A percentile compares a stretch with the other conserved stretches of the same genome.
phyloP scores from a whole-genome alignment of 2,888 invertebrate species.

The Epinotia ramella region DNA sequence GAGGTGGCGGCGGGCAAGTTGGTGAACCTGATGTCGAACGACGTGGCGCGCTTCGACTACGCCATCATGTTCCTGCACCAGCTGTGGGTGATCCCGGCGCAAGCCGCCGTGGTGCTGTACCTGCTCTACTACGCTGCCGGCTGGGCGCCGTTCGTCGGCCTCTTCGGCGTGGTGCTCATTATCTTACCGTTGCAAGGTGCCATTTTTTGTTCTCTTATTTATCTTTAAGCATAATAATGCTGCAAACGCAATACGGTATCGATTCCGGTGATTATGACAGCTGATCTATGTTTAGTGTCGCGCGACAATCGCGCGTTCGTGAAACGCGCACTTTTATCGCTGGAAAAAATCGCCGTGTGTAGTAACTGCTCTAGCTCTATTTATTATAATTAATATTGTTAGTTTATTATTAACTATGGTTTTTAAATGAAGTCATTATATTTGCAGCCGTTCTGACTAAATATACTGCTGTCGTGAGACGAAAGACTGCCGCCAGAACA shows the following conservation, averaged over 20 bases:
- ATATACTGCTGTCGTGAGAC: constrained; percentile 66
- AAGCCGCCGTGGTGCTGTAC: constrained; percentile 84
- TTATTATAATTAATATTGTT: background rate
- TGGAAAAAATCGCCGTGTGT: no score
- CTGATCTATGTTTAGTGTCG: no score
- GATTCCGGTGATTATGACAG: no score
- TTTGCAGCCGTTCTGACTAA: constrained; percentile 72
- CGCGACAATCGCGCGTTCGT: no score
- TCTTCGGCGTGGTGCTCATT: constrained; percentile 80
- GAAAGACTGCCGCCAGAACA: constrained; percentile 89
- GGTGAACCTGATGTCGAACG: constrained; percentile 93
- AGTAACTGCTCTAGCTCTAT: no score
- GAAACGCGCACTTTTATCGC: no score
- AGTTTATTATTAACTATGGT: background rate
- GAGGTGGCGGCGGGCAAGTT: constrained; percentile 90
- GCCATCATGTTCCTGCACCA: constrained; percentile 90
- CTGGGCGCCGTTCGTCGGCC: constrained; percentile 73
- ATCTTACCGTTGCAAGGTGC: constrained; percentile 84
- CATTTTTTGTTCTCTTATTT: background rate
- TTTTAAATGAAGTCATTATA: constrained; percentile 32
- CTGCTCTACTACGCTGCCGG: constrained; percentile 69
- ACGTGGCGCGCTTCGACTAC: constrained; percentile 92
- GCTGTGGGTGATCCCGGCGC: constrained; percentile 91
- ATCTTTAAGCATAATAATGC: no score
- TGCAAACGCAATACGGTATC: no score